Percentiles rank a stretch among this genome's conserved stretches.
Evolutionary conservation across 2,797 vertebrate genomes (phyloP).

Genomic region (Graptemys geographica): DNA sequence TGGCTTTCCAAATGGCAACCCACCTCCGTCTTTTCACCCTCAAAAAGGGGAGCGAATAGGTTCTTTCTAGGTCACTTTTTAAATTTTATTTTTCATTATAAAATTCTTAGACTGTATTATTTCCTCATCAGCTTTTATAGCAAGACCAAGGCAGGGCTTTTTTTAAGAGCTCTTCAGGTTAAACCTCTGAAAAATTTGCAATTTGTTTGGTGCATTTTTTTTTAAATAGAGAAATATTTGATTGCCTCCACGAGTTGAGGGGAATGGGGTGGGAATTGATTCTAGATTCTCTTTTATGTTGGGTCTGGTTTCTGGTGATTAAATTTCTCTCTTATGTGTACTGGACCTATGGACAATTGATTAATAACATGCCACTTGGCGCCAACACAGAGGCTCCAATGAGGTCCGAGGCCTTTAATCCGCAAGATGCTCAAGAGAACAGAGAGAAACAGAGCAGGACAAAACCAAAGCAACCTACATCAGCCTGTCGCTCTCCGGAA

Average conservation of each 20-base stretch:
- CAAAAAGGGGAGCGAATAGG: not conserved
- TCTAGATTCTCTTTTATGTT: constrained; percentile 78
- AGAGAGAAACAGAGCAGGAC: constrained; percentile 72
- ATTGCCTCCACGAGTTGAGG: constrained; percentile 38
- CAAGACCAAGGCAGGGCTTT: constrained; percentile 56
- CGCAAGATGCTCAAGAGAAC: constrained; percentile 68
- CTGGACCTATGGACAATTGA: constrained; percentile 76
- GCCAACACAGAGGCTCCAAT: constrained; percentile 70
- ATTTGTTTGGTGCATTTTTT: constrained; percentile 22
- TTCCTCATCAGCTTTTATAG: constrained; percentile 45
- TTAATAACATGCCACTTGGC: constrained; percentile 80
- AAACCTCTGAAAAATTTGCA: not conserved
- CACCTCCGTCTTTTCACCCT: not conserved
- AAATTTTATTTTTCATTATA: not conserved
- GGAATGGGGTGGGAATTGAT: constrained; percentile 61
- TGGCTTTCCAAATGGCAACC: not conserved
- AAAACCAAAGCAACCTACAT: constrained; percentile 27
- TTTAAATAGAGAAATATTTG: not conserved
- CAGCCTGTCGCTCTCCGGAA: constrained; percentile 38
- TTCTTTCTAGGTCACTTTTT: not conserved
- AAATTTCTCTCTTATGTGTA: constrained; percentile 76
- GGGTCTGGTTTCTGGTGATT: constrained; percentile 78
- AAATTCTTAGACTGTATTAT: constrained; percentile 6
- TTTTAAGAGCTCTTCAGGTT: fast-evolving
- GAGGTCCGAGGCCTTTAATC: constrained; percentile 72